Evolutionary conservation across 2,888 invertebrate genomes (phyloP).

Genomic region (Idaea straminata): DNA sequence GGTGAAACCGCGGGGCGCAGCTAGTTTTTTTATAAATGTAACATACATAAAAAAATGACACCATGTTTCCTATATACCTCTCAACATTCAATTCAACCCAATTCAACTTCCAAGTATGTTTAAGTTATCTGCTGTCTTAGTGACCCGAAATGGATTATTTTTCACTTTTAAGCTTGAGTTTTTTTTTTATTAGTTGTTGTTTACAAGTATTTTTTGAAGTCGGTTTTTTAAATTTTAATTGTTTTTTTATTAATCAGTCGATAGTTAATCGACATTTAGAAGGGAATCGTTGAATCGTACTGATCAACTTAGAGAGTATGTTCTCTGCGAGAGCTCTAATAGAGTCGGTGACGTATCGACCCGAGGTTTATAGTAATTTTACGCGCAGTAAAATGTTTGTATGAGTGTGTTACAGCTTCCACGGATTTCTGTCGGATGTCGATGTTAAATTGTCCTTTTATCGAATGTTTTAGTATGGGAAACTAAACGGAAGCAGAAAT

Average conservation of each 20-base stretch:
- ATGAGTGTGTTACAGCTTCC: not conserved
- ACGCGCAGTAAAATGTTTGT: conserved; percentile 25
- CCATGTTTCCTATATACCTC: too few species aligned
- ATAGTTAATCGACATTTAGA: not conserved
- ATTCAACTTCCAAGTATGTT: too few species aligned
- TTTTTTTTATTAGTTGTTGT: too few species aligned
- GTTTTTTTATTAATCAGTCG: not conserved
- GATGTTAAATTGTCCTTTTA: not conserved
- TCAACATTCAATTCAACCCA: too few species aligned
- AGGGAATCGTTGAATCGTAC: not conserved
- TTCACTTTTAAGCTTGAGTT: too few species aligned
- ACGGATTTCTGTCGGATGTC: not conserved
- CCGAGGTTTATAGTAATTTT: conserved; percentile 33
- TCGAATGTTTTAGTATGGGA: not conserved
- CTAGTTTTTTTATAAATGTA: too few species aligned
- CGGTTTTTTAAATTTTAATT: too few species aligned
- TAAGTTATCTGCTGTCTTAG: too few species aligned
- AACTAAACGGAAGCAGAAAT: not conserved
- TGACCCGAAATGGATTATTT: too few species aligned
- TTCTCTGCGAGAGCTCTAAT: not conserved
- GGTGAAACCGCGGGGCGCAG: too few species aligned
- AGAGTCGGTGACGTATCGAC: conserved; percentile 37
- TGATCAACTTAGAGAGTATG: not conserved
- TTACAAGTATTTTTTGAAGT: too few species aligned
- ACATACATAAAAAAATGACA: too few species aligned